Percentiles rank a stretch among this genome's conserved stretches.
Evolutionary conservation across 2,888 invertebrate species (phyloP).

Genomic region (Diachrysia chrysitis): DNA sequence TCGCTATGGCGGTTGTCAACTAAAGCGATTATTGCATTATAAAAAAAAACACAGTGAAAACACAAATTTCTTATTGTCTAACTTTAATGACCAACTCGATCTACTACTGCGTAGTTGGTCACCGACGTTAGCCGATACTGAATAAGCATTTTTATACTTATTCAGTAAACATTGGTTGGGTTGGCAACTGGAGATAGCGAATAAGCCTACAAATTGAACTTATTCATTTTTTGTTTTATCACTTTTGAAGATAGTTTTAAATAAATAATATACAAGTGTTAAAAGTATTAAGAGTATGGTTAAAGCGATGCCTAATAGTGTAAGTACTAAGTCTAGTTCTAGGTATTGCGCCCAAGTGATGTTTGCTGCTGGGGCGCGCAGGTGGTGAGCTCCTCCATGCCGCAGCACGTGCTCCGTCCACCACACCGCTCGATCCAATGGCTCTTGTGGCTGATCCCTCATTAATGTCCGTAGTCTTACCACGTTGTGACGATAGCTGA

Average conservation of each 20-base stretch:
- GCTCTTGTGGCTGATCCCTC: conserved; percentile 54
- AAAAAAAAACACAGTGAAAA: no score
- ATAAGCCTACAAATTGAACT: no score
- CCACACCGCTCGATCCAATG: conserved; percentile 67
- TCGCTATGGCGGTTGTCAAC: no score
- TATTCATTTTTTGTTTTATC: background rate
- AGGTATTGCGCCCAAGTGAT: conserved; percentile 29
- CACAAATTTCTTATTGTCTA: no score
- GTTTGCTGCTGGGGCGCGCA: conserved; percentile 60
- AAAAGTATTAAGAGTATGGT: conserved; percentile 1
- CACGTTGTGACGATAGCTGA: conserved; percentile 58
- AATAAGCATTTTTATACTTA: no score
- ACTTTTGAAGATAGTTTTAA: background rate
- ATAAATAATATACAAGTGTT: background rate
- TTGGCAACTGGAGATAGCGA: no score
- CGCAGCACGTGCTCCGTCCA: conserved; percentile 69
- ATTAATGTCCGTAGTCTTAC: conserved; percentile 48
- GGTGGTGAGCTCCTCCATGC: conserved; percentile 62
- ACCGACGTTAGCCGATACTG: no score
- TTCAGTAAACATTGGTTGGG: no score
- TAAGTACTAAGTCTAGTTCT: conserved; percentile 36
- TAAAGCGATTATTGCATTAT: no score
- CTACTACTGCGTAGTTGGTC: no score
- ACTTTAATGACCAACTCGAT: no score
- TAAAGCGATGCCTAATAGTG: background rate